These are phyloP conservation scores for Silvanus unidentatus DNA, from an alignment of 2,888 invertebrate genomes.

Conservation along the genomic window DNA sequence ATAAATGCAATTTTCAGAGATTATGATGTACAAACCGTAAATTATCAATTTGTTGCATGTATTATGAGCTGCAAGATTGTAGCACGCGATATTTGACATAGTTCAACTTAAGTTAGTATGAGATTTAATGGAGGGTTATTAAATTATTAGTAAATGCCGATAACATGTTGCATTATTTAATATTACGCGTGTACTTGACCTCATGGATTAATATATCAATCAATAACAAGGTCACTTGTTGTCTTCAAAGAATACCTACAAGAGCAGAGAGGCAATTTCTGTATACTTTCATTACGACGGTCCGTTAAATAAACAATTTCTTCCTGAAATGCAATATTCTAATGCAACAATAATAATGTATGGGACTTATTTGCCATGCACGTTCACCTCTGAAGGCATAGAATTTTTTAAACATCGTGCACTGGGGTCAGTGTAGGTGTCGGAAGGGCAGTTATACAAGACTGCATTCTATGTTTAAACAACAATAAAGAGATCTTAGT, in stretches of 20 bases:
- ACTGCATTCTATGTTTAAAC: slow-evolving; percentile 7
- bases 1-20: slow-evolving; percentile 3
- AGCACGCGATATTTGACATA: slow-evolving; percentile 4
- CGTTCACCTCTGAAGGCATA: not conserved
- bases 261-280: too few relatives aligned
- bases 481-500: slow-evolving; percentile 5
- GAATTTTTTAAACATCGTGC: not conserved
- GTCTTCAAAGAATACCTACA: too few relatives aligned
- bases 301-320: too few relatives aligned
- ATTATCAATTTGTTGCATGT: slow-evolving; percentile 4
- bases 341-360: too few relatives aligned
- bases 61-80: not conserved
- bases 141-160: slow-evolving; percentile 4
- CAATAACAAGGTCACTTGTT: not conserved
- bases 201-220: slow-evolving; percentile 1
- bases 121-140: not conserved
- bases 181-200: slow-evolving; percentile 1
- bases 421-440: slow-evolving; percentile 12
- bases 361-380: not conserved
- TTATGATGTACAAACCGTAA: not conserved
- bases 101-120: not conserved
- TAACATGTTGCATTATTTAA: slow-evolving; percentile 4
- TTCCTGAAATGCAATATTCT: too few relatives aligned
- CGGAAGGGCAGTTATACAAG: slow-evolving; percentile 6
- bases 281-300: too few relatives aligned